Conservation (phyloP, 1,140 invertebrate genomes). For the Halesus radiatus region DNA sequence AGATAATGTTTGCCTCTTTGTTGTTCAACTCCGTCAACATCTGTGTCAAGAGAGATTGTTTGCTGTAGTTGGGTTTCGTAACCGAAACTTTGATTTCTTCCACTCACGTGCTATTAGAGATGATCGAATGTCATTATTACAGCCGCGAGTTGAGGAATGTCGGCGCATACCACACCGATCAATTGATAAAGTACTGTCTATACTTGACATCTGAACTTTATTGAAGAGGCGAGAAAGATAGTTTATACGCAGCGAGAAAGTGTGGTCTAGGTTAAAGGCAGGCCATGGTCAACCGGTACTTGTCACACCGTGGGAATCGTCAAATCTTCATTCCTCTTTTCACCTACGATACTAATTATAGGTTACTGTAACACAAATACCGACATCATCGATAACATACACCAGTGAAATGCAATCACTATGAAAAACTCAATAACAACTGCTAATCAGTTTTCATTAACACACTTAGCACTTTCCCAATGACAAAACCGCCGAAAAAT, state of each 20-base stretch:
- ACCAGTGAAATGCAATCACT: too few relatives aligned
- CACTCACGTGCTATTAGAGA: constrained; percentile 14
- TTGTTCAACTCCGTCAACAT: constrained; percentile 55
- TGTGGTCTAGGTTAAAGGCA: constrained; percentile 10
- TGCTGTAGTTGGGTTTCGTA: constrained; percentile 52
- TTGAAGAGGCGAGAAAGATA: background rate
- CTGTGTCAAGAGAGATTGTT: constrained; percentile 58
- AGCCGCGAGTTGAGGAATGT: background rate
- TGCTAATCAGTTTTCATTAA: too few relatives aligned
- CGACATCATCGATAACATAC: too few relatives aligned
- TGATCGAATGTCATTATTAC: constrained; percentile 31
- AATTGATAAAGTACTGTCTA: background rate
- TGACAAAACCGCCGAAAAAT: too few relatives aligned
- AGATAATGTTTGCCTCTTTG: constrained; percentile 58
- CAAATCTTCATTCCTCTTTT: too few relatives aligned
- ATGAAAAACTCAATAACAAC: too few relatives aligned
- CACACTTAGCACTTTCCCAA: too few relatives aligned
- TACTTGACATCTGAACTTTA: too few relatives aligned
- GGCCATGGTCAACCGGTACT: background rate
- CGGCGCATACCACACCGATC: background rate
- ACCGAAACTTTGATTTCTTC: constrained; percentile 47
- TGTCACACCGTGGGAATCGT: too few relatives aligned
- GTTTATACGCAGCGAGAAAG: constrained; percentile 2
- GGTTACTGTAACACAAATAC: too few relatives aligned
- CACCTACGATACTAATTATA: too few relatives aligned